Evolutionary conservation across 2,797 vertebrate genomes (phyloP), one percentile per base, ranked within the genome.

Genomic region (Nyctalus aviator): DNA sequence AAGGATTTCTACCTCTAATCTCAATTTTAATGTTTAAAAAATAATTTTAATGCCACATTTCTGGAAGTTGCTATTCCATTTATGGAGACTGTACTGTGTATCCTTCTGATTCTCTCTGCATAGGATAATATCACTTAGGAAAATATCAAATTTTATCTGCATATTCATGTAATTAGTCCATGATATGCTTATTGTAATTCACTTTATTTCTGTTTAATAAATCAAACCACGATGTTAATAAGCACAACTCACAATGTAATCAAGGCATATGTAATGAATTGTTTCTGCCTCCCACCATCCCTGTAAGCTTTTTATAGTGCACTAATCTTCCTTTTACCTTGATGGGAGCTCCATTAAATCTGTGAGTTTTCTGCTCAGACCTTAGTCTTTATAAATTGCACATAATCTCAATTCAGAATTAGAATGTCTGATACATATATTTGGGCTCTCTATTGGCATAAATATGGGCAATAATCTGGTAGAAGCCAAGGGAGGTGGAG

Each of bases 381-480:
- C 41, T 73, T 75, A 23, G 13, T 84, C 37, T 64, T 50, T 91
- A 21, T 93, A 90, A 83, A 21, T 62, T 83, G 5, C 18, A 68
- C 46, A 73, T 86, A 84, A 77, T 93, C 30, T 89, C 62, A 91
- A 57, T 17, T 90, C 12, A 90, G 35, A 84, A 55, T 96, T 88
- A 88, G 17, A 92, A 66, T 92, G 25, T 82, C n/a, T 88, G 6
- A 8, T 48, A 44, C 17, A 18, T 83, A 2, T 69, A 95, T 50
- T 89, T 88, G 84, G 84, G 77, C 41, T 66, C 3, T 66, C 25
- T 64, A 77, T 79, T 68, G 62, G 2, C 14, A 50, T 82, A n/a
- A 1, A 57, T 62, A 35, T n/a, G 15, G 7, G 17, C 62, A 64
- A 64, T n/a, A 64, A n/a, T 64, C 32, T 64, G 62, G 30, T 64